A percentile compares a stretch with the other conserved stretches of the same genome.
Conservation (phyloP, 2,888 invertebrate species). For the Cordilura impudica region DNA sequence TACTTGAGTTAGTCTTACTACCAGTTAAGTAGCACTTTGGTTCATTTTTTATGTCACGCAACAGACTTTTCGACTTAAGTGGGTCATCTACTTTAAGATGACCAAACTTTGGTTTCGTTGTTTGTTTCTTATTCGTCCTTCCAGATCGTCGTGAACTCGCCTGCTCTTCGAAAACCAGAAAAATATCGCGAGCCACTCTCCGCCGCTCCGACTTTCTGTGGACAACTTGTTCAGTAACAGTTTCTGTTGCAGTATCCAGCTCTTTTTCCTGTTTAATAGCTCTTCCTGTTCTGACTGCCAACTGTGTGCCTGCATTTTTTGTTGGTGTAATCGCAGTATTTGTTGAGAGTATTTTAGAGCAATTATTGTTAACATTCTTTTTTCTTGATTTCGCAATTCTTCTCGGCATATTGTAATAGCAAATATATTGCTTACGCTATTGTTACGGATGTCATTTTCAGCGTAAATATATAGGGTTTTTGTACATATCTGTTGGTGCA, state of each 20-base stretch:
- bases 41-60: slow-evolving; percentile 74
- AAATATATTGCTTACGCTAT: slow-evolving; percentile 44
- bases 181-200: slow-evolving; percentile 76
- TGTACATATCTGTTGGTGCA: not conserved
- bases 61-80: slow-evolving; percentile 50
- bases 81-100: slow-evolving; percentile 65
- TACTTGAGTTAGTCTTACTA: not conserved
- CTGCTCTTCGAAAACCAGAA: slow-evolving; percentile 76
- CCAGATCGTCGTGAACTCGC: slow-evolving; percentile 69
- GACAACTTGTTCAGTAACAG: slow-evolving; percentile 62
- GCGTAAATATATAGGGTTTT: not conserved
- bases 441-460: slow-evolving; percentile 40
- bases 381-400: slow-evolving; percentile 51
- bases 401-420: slow-evolving; percentile 55
- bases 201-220: slow-evolving; percentile 76
- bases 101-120: slow-evolving; percentile 68
- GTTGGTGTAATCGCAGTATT: not conserved
- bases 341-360: slow-evolving; percentile 61
- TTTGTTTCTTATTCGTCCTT: slow-evolving; percentile 69
- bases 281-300: slow-evolving; percentile 15
- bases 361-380: slow-evolving; percentile 42
- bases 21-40: slow-evolving; percentile 69
- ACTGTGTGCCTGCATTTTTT: slow-evolving; percentile 8
- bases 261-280: slow-evolving; percentile 68
- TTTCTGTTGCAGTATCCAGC: slow-evolving; percentile 44